Base-by-base conservation (phyloP, 1,140 invertebrate genomes). In the Scaptomyza pallida region DNA sequence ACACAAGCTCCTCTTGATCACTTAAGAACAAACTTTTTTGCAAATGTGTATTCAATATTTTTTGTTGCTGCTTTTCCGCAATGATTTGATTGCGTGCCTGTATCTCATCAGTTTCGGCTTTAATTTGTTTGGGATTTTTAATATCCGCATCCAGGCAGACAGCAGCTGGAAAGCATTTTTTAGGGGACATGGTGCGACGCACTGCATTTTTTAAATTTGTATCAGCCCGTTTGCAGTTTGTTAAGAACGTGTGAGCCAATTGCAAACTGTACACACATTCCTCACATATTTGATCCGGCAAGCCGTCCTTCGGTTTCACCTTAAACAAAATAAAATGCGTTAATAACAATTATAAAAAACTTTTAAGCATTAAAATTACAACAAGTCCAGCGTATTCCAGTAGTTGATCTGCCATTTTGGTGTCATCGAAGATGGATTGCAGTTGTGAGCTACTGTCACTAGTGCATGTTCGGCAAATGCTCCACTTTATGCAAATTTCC, bases 401-500 rank as follows among this genome's bases (percentile, higher is more conserved):
- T 23, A 89, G 71, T 48, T 73, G 64, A 6, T 81, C 62, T 0
- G 56, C 41, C 5, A 67, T 9, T 43, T 45, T 69, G 1, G 9
- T 5, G 15, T 78, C 74, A 12, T 59, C 16, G 15, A 83, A 75
- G 3, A 89, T 41, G 1, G 68, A 26, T 5, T 48, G 57, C 9
- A 89, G 17, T 0, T 68, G 26, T 2, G 52, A 30, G 3, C 37
- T 67, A 2, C 47, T 67, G 3, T 79, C 64, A 6, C 15, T 23
- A 5, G 55, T 69, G 73, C 89, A 90, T 3, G 81, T 72, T 0
- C 89, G 65, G 19, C 89, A 90, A 69, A 90, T 68, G 8, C 50
- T 86, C 89, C 89, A 90, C 10, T 83, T 90, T 45, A 90, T 90
- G 19, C 63, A 75, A 19, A 90, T 81, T 55, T 90, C 88, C 88